Conservation (phyloP, 2,888 invertebrate species). For the Syrphus vitripennis region DNA sequence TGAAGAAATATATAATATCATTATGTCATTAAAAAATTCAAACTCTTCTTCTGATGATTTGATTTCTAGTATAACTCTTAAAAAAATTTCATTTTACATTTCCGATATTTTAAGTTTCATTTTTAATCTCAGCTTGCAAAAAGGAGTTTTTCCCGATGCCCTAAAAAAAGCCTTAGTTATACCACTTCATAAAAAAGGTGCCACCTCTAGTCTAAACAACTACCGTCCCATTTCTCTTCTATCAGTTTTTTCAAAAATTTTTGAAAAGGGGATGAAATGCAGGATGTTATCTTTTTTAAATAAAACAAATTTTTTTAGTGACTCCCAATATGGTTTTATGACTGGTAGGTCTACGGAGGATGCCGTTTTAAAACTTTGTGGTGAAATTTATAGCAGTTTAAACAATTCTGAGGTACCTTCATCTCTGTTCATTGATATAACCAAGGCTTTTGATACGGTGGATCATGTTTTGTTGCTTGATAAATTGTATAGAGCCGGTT, state of each 20-base stretch:
- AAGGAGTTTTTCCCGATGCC: conserved; percentile 5
- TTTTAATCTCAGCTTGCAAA: neutral
- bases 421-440: conserved; percentile 24
- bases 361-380: conserved; percentile 23
- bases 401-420: neutral
- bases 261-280: too few relatives aligned
- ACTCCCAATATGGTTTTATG: conserved; percentile 3
- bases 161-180: conserved; percentile 14
- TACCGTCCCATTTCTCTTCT: conserved; percentile 15
- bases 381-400: conserved; percentile 5
- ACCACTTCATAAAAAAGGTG: conserved; percentile 23
- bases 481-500: conserved; percentile 8
- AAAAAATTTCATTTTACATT: neutral
- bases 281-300: conserved; percentile 16
- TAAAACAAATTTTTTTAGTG: conserved; percentile 9
- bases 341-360: too few relatives aligned
- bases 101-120: neutral
- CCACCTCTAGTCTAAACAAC: conserved; percentile 1
- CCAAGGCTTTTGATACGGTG: too few relatives aligned
- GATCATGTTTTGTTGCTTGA: conserved; percentile 13
- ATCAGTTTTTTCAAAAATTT: conserved; percentile 23
- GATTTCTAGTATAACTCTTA: neutral
- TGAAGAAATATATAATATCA: neutral
- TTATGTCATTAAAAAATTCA: conserved; percentile 6
- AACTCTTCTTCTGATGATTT: neutral